Conservation (phyloP, 2,797 vertebrate species). For the Sebastes minor region DNA sequence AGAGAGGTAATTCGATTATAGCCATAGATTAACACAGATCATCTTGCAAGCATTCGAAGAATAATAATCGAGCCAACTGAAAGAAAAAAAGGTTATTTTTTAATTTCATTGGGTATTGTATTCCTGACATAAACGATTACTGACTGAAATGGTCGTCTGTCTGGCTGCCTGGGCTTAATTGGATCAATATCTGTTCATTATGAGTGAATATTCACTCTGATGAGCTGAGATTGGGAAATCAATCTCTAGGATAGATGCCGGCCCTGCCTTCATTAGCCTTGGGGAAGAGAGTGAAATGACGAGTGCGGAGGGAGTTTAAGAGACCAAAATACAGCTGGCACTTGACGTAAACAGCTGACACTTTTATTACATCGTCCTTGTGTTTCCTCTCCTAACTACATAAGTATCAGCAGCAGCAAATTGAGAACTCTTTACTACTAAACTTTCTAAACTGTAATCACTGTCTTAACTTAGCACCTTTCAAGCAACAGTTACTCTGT, state of each 20-base stretch:
- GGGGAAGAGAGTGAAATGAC: not conserved
- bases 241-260: not conserved
- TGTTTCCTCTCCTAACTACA: not conserved
- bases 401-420: not conserved
- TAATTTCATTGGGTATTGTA: not conserved
- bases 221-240: slow-evolving; percentile 41
- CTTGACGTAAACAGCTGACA: not conserved
- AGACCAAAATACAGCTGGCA: not conserved
- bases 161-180: not conserved
- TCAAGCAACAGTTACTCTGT: not conserved
- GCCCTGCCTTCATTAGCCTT: not conserved
- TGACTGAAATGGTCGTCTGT: not conserved
- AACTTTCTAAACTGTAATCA: not conserved
- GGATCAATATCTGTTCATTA: slow-evolving; percentile 24
- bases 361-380: not conserved
- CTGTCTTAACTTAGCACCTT: not conserved
- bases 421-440: not conserved
- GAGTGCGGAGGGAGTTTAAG: not conserved
- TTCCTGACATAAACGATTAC: slow-evolving; percentile 1
- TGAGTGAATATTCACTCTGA: slow-evolving; percentile 23
- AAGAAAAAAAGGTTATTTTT: not conserved
- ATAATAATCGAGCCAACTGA: not conserved
- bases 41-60: not conserved
- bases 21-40: not conserved
- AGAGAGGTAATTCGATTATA: not conserved